phyloP scores from a whole-genome alignment of 2,888 invertebrate genomes.

The Lissonota sp. region DNA sequence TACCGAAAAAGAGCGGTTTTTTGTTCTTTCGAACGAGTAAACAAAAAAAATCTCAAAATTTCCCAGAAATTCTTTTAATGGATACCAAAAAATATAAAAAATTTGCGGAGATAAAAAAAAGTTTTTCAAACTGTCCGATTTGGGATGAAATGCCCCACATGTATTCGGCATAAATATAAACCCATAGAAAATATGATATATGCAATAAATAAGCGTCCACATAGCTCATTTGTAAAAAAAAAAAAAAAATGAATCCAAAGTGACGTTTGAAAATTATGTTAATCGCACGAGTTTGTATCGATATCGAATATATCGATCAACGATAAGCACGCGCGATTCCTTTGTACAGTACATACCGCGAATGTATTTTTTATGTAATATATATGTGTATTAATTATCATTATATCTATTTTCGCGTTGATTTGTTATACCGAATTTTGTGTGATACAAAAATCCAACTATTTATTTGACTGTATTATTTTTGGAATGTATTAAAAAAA shows the following conservation, averaged over 20 bases:
- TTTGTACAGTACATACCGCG: constrained; percentile 60
- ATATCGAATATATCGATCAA: constrained; percentile 8
- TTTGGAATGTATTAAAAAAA: constrained; percentile 8
- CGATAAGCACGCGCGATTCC: constrained; percentile 18
- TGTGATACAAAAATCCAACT: constrained; percentile 22
- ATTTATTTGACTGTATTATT: constrained; percentile 49
- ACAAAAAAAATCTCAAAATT: too few relatives aligned
- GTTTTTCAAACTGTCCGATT: too few relatives aligned
- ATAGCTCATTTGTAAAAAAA: constrained; percentile 21
- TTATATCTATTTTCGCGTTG: constrained; percentile 24
- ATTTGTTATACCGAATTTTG: constrained; percentile 10
- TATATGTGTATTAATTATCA: constrained; percentile 23
- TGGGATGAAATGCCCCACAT: too few relatives aligned
- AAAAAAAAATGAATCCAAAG: constrained; percentile 25
- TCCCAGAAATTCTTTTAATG: too few relatives aligned
- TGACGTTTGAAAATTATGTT: constrained; percentile 35
- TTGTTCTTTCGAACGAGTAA: too few relatives aligned
- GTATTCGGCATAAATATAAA: too few relatives aligned
- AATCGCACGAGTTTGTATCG: constrained; percentile 33
- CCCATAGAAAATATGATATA: neutral
- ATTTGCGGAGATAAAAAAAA: too few relatives aligned
- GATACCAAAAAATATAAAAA: too few relatives aligned
- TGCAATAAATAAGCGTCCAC: constrained; percentile 15
- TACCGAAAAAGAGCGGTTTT: too few relatives aligned
- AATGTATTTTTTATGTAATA: constrained; percentile 62